Evolutionary conservation across 1,140 invertebrate genomes (phyloP), one percentile per base, ranked within the genome.

Genomic region (Aphaenogaster floridana): DNA sequence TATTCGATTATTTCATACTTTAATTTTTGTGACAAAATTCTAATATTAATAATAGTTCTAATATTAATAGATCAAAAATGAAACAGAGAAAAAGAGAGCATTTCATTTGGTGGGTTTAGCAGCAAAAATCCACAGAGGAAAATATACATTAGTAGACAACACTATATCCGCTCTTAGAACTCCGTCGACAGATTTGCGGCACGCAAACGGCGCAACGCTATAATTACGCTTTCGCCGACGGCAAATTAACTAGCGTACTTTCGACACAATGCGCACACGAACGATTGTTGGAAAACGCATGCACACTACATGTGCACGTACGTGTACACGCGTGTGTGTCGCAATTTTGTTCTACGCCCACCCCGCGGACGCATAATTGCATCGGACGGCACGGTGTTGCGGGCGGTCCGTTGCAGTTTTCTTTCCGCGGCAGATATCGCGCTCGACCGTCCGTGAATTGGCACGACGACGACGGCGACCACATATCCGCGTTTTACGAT

Each of bases 211-310:
- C 52, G 54, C 80, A 74, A 84, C 39, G 80, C 80, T 84, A 84
- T 84, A 84, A 84, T 84, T 84, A 84, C 68, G 80, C 68, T 84
- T 84, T 84, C 80, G 80, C 68, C 80, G 80, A 45, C 80, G 54
- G 80, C 69, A 48, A 84, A 84, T 84, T 84, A 84, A 74, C 68
- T 57, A 54, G 52, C 54, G 80, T 45, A 74, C 80, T 83, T 83
- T 83, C 80, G 80, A 72, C 80, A 74, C 79, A 83, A 72, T 72
- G 66, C 17, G 52, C 66, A 57, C 78, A 80, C 48, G 63, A 80
- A 34, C 45, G 78, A 80, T 54, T 69, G 78, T 69, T 69, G 78
- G 48, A 80, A 80, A 63, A 80, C 78, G 78, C 48, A 42, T 50
- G 45, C 17, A 68, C 13, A 15, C 36, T 21, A n/a, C 52, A 13